Base-by-base conservation (phyloP, 2,113 vertebrate genomes). In the Psammodynastes pulverulentus region DNA sequence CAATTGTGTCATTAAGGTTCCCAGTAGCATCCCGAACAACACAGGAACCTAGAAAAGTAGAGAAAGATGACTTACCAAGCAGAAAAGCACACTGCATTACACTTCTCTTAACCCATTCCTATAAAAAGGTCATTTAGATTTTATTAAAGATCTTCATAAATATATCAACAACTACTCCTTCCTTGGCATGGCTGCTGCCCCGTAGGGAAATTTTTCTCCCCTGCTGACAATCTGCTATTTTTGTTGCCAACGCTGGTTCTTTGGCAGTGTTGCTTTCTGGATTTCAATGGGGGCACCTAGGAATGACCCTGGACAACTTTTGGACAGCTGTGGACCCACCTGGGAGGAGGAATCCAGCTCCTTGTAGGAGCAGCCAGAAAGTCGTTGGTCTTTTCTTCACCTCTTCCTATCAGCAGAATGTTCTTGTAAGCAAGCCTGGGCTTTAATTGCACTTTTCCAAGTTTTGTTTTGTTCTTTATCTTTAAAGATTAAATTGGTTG, bases 1-100 rank as follows among this genome's bases (percentile, higher is more conserved):
- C 62, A 67, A 98, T 9, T 0, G 98, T 99, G 90, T 97, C 96
- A 46, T 98, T 99, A 5, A 96, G 0, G 0, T 91, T 97, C 24
- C 99, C 99, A 9, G 97, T 98, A 89, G 99, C 99, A 92, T 99
- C 98, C 84, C 99, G 98, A 93, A 99, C 98, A 90, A 99, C 98
- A 94, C 99, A 99, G 39, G 99, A 97, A 89, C 99, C 99, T 99
- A 94, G 53, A 49, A 24, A 10, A 5, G 79, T 94, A n/a, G 89
- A 7, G 58, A 90, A 43, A 26, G 0, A 49, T n/a, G 8, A 53
- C 2, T 51, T 34, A 43, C n/a, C 12, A 48, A 62, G 24, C 45
- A 86, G 43, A 84, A 45, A 88, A 87, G 48, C 5, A 52, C 29
- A 26, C 12, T 52, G 15, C 13, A 43, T 43, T 87, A 7, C 6